phyloP scores from a whole-genome alignment of 2,888 invertebrate species.

The Chirona hameri region DNA sequence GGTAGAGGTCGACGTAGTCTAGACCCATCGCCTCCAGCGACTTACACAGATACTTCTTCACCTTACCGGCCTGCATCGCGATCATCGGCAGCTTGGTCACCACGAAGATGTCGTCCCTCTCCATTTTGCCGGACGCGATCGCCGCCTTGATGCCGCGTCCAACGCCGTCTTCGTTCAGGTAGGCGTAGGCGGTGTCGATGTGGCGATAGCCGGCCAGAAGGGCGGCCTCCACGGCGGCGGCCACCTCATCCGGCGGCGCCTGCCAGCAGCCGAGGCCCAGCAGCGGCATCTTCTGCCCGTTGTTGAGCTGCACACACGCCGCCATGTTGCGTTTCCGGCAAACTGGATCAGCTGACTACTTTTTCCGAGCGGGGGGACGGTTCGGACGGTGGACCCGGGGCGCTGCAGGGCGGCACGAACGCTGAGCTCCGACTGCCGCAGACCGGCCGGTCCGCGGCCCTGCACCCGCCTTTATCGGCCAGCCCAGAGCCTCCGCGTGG shows the following conservation, averaged over 20 bases:
- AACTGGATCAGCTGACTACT: no score
- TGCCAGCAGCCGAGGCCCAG: conserved; percentile 36
- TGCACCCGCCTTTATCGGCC: no score
- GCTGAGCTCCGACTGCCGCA: no score
- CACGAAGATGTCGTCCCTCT: neutral
- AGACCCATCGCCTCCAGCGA: conserved; percentile 68
- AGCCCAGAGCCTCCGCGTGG: no score
- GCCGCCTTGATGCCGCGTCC: conserved; percentile 29
- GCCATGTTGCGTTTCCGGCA: neutral
- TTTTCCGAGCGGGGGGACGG: no score
- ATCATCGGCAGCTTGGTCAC: conserved; percentile 39
- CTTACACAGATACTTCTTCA: conserved; percentile 62
- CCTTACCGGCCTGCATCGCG: conserved; percentile 58
- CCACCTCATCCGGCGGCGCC: conserved; percentile 13
- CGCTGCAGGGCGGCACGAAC: no score
- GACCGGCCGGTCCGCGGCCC: no score
- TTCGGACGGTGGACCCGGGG: no score
- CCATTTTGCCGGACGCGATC: neutral
- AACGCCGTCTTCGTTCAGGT: conserved; percentile 33
- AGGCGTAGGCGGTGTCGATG: conserved; percentile 35
- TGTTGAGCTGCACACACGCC: conserved; percentile 22
- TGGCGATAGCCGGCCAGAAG: conserved; percentile 35
- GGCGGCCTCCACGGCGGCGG: conserved; percentile 29
- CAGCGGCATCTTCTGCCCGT: conserved; percentile 35
- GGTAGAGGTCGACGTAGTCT: conserved; percentile 76